Conservation (phyloP, 2,888 invertebrate genomes). For the Heliconius aoede region DNA sequence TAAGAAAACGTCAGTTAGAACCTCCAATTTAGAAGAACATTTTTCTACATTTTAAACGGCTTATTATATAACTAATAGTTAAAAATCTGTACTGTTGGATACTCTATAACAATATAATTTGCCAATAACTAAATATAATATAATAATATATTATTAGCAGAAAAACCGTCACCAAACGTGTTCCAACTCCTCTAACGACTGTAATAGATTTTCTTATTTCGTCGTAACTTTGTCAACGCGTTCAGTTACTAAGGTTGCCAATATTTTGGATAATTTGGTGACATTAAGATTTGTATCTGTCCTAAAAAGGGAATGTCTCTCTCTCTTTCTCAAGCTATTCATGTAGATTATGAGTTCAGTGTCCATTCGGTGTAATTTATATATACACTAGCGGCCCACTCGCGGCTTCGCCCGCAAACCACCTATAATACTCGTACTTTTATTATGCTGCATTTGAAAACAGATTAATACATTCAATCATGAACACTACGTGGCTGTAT, state of each 20-base stretch:
- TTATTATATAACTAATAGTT: background rate
- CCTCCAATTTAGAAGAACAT: too few relatives aligned
- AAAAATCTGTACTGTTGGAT: rapidly evolving
- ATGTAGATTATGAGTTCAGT: background rate
- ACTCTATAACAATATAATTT: background rate
- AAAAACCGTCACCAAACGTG: background rate
- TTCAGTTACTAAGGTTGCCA: slow-evolving; percentile 31
- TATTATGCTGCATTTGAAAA: too few relatives aligned
- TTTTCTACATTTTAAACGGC: too few relatives aligned
- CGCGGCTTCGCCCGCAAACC: too few relatives aligned
- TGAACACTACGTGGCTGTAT: too few relatives aligned
- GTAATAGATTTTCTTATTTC: slow-evolving; percentile 40
- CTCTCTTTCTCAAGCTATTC: background rate
- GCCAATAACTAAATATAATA: background rate
- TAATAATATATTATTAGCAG: background rate
- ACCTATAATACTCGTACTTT: too few relatives aligned
- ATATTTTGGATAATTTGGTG: background rate
- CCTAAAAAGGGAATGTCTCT: background rate
- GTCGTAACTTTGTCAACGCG: slow-evolving; percentile 37
- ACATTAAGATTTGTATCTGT: background rate
- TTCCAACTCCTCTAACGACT: slow-evolving; percentile 18
- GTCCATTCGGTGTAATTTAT: too few relatives aligned
- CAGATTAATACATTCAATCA: too few relatives aligned
- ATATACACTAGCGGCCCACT: too few relatives aligned
- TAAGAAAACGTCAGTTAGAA: too few relatives aligned